Base-by-base conservation (phyloP, 1,140 invertebrate species). In the Mactra quadrangularis region DNA sequence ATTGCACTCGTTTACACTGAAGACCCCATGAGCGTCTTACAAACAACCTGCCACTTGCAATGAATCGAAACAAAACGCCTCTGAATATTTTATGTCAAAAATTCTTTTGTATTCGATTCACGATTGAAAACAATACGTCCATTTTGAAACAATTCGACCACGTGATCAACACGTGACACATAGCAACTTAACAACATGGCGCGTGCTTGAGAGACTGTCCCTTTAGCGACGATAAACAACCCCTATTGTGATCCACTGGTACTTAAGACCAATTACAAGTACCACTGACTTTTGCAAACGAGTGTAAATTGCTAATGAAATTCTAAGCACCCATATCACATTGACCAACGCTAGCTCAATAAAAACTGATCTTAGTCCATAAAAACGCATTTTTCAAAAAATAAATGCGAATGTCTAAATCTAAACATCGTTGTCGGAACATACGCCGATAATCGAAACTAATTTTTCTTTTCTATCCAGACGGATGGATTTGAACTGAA, bases 291-390 rank as follows among this genome's bases (percentile, higher is more conserved):
- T 13, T n/a, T 41, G 45, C 57, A 76, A 62, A 50, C 47, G 74
- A 17, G 7, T 50, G 4, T 13, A 50, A 45, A 57, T 35, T 50
- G 74, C 59, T 55, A 22, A 76, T 76, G 74, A 76, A 76, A 76
- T 76, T 60, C 57, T 62, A 62, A 76, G 33, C 74, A 76, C 74
- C 74, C 74, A 64, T 76, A 76, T 76, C 41, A 38, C 35, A 33
- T 15, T 19, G 35, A 35, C 19, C 47, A 64, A 64, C 70, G 52
- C 9, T 15, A 1, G 3, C 53, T 22, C 6, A 13, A 27, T 64
- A 50, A 76, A 60, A 15, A 55, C 35, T 29, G 41, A 60, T 60
- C 41, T 3, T 2, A 13, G 25, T 19, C n/a, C 19, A 9, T 45
- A 45, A 74, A 45, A 33, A n/a, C 7, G 6, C 15, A 25, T 75